Conservation (phyloP, 2,113 vertebrate genomes). For the Thalassarche chlororhynchos region DNA sequence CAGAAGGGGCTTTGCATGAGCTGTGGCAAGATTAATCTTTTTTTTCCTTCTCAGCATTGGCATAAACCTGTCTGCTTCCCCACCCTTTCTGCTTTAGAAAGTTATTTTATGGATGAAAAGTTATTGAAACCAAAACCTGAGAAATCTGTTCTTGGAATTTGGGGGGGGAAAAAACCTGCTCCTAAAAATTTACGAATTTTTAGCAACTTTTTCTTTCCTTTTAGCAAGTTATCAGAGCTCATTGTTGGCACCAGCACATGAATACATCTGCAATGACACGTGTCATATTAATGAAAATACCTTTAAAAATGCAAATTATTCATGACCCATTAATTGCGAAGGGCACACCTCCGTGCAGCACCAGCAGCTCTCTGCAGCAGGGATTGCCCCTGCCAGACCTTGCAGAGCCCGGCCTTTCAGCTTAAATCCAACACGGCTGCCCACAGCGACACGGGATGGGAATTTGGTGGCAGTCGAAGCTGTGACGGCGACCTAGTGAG, state of each 20-base stretch:
- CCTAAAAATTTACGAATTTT: neutral
- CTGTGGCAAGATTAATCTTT: neutral
- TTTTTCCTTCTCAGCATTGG: neutral
- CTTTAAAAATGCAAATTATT: neutral
- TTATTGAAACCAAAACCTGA: neutral
- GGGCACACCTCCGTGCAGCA: neutral
- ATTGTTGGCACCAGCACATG: neutral
- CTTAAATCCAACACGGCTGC: neutral
- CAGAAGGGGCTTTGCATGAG: neutral
- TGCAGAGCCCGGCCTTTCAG: neutral
- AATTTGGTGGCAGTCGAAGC: neutral
- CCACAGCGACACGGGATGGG: accelerated
- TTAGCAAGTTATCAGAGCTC: neutral
- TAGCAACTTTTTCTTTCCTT: neutral
- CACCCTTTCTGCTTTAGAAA: neutral
- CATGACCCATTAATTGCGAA: neutral
- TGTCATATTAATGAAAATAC: neutral
- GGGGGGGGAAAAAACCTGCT: accelerated
- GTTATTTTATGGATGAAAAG: neutral
- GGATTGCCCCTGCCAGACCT: neutral
- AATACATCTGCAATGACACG: neutral
- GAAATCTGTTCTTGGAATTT: neutral
- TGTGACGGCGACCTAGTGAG: neutral
- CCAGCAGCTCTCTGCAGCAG: neutral
- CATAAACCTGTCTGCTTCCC: neutral